Evolutionary conservation across 2,797 vertebrate genomes (phyloP).

Genomic region (Ciconia nigra): DNA sequence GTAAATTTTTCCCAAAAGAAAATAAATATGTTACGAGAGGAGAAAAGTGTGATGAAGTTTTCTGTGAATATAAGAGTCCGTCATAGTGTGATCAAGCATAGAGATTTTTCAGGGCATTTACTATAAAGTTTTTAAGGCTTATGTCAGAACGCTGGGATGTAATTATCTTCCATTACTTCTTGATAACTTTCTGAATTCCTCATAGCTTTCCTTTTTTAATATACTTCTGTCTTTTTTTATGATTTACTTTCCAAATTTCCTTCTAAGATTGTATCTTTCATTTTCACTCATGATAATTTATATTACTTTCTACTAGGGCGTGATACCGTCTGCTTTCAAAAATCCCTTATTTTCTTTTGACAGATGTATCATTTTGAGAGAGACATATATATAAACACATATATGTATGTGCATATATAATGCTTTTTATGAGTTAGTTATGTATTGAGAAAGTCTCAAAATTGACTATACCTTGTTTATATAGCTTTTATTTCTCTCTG

Average conservation of each 20-base stretch:
- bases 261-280: not conserved
- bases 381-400: not conserved
- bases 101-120: not conserved
- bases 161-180: conserved; percentile 6
- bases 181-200: conserved; percentile 7
- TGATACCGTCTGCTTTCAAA: conserved; percentile 5
- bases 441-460: not conserved
- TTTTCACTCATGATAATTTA: conserved; percentile 12
- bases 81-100: not conserved
- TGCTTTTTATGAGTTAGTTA: not conserved
- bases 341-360: conserved; percentile 24
- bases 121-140: not conserved
- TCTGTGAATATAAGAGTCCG: not conserved
- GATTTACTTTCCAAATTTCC: not conserved
- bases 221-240: not conserved
- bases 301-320: not conserved
- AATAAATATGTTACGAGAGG: not conserved
- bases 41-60: not conserved
- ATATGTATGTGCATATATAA: conserved; percentile 10
- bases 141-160: not conserved
- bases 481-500: not conserved
- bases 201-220: conserved; percentile 11
- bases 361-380: not conserved
- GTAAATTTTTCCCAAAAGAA: not conserved
- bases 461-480: conserved; percentile 20